Evolutionary conservation across 1,140 invertebrate species (phyloP), one percentile per base, ranked within the genome.

Genomic region (Lepeophtheirus salmonis): DNA sequence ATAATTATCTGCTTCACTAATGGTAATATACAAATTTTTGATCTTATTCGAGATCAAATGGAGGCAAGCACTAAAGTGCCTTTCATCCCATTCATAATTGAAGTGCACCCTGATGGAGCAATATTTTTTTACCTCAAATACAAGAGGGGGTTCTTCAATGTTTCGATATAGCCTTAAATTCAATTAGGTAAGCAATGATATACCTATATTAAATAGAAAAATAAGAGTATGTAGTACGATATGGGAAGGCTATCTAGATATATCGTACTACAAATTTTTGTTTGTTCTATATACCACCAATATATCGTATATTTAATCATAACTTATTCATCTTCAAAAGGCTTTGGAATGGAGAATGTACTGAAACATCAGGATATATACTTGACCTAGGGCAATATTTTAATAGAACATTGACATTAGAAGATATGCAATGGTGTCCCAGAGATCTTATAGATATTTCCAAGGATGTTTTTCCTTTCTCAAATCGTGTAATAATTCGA

Each of bases 81-180:
- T 13, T 57, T 57, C 14, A 48, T 57, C 6, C 55, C 55, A 14
- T 26, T 23, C 23, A 20, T 26, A n/a, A 57, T 57, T 16, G 2
- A 41, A n/a, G 17, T 57, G n/a, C 55, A 57, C 21, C 55, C 55
- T 2, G 55, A 57, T 25, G 26, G 26, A 24, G 20, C 21, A 2
- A 26, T 57, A 16, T 25, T n/a, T 24, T 14, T 24, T 57, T 24
- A 25, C 26, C 3, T 25, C 55, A 20, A 57, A 30, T 21, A 25
- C 20, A 14, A 57, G 26, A 57, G 55, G 55, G 2, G n/a, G 17
- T 41, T 16, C 23, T 57, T 2, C 55, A 57, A 21, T 25, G 55
- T n/a, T 57, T 25, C n/a, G 55, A 57, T 24, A 41, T 57, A 12
- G 55, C 55, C 20, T 23, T 57, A n/a, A 57, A 57, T 41, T 23